Evolutionary conservation across 2,797 vertebrate species (phyloP), one percentile per base, ranked within the genome.

Genomic region (Poecilia picta): DNA sequence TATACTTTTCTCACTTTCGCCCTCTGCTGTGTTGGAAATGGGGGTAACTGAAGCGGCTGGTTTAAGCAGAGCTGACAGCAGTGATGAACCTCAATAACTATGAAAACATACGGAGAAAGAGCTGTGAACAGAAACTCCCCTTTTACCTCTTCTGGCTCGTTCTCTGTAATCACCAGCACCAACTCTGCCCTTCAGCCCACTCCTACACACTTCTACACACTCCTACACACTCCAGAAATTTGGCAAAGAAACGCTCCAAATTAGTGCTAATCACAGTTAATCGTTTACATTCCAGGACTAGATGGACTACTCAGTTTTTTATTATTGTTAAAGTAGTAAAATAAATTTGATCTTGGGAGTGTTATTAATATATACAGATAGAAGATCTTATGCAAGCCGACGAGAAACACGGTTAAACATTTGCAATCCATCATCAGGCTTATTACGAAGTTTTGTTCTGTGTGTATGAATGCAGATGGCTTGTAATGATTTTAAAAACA

Each of bases 51-150:
- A 88, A 83, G 89, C 79, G 39, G 85, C 80, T 66, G 88, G 43
- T 91, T 81, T 91, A 90, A 93, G 88, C 89, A 82, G 82, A 88
- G 41, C 81, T 93, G 92, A 94, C 94, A 93, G 93, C 93, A 87
- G 91, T 88, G 93, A 94, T 95, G 91, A 92, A 92, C 92, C 92
- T 93, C 88, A 91, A 79, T 87, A 90, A 89, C 92, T 93, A 86
- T 77, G 82, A 91, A 93, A 95, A 94, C 92, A 93, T 86, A 93
- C 91, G 91, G 85, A 89, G 85, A 88, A 85, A 91, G 91, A 73
- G 79, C 83, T 87, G 87, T 71, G 91, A 85, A 93, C 89, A 90
- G 81, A 88, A 84, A 87, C 86, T 91, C 91, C 92, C 86, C 47
- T 89, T 94, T 93, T 90, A 91, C 90, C 89, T 90, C 78, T 86